Percentiles rank a stretch among this genome's conserved stretches.
Conservation (phyloP, 1,140 invertebrate genomes). For the Rhyzopertha dominica region DNA sequence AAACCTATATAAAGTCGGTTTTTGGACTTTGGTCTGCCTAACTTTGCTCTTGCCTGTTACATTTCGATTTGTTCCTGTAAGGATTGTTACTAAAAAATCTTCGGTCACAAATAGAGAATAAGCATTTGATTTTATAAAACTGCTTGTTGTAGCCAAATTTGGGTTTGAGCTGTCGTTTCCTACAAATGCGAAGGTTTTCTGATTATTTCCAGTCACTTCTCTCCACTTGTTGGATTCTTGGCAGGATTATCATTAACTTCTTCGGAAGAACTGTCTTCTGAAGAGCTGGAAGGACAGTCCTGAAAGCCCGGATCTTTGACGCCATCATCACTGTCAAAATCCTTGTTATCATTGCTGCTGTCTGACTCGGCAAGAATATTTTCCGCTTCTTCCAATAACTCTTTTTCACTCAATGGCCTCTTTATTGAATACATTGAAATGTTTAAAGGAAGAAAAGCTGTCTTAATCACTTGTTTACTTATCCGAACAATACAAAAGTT, state of each 20-base stretch:
- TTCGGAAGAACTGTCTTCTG: conserved; percentile 12
- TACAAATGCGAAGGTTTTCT: conserved; percentile 7
- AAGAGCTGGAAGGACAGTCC: conserved; percentile 10
- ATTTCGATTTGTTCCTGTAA: too few relatives aligned
- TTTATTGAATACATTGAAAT: conserved; percentile 7
- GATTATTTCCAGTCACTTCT: conserved; percentile 14
- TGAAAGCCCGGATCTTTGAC: conserved; percentile 17
- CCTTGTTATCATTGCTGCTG: not conserved
- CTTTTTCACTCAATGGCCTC: conserved; percentile 6
- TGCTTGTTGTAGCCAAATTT: conserved; percentile 15
- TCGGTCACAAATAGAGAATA: conserved; percentile 16
- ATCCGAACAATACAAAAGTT: too few relatives aligned
- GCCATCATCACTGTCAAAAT: conserved; percentile 13
- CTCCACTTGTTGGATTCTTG: conserved; percentile 13
- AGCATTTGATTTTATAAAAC: conserved; percentile 14
- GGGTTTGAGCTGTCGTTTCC: conserved; percentile 14
- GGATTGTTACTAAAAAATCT: too few relatives aligned
- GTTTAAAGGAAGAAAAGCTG: conserved; percentile 4
- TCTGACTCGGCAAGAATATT: conserved; percentile 9
- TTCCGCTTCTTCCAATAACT: conserved; percentile 11
- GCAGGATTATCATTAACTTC: conserved; percentile 5
- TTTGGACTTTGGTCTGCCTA: too few relatives aligned
- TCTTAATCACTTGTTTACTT: too few relatives aligned
- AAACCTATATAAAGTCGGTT: too few relatives aligned
- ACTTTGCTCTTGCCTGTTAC: too few relatives aligned